Percentiles rank a stretch among this genome's conserved stretches.
Conservation (phyloP, 2,888 invertebrate species). For the Drosophila rellima region DNA sequence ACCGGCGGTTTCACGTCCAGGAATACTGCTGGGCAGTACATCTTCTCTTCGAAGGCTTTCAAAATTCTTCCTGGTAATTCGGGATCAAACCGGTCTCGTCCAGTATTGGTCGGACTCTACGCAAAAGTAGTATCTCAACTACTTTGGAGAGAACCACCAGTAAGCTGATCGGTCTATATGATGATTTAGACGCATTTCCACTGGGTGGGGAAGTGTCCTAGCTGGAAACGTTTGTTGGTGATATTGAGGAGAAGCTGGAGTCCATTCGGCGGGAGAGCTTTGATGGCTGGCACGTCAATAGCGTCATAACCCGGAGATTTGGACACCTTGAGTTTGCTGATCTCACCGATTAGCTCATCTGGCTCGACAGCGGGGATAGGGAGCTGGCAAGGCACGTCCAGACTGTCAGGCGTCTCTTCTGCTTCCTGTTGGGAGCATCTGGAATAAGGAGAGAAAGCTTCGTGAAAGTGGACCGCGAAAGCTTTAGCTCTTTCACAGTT, state of each 20-base stretch:
- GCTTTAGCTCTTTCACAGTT: not conserved
- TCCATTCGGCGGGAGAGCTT: not conserved
- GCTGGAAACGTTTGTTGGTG: not conserved
- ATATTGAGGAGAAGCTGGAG: not conserved
- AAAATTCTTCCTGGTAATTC: too few species aligned
- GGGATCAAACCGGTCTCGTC: too few species aligned
- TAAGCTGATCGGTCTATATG: not conserved
- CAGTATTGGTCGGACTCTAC: too few species aligned
- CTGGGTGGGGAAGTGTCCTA: conserved; percentile 4
- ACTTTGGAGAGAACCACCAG: conserved; percentile 3
- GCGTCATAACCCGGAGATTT: not conserved
- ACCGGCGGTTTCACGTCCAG: too few species aligned
- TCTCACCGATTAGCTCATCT: not conserved
- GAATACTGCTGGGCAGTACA: too few species aligned
- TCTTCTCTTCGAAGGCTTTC: too few species aligned
- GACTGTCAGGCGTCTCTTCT: too few species aligned
- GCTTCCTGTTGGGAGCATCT: not conserved
- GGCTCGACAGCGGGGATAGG: too few species aligned
- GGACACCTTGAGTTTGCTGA: not conserved
- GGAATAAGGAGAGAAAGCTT: not conserved
- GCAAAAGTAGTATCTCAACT: not conserved
- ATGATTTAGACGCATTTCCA: not conserved
- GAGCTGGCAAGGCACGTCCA: too few species aligned
- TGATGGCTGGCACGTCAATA: not conserved
- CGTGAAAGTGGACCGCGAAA: not conserved